Evolutionary conservation across 2,113 vertebrate species (phyloP), one percentile per base, ranked within the genome.

Genomic region (Smithornis capensis): DNA sequence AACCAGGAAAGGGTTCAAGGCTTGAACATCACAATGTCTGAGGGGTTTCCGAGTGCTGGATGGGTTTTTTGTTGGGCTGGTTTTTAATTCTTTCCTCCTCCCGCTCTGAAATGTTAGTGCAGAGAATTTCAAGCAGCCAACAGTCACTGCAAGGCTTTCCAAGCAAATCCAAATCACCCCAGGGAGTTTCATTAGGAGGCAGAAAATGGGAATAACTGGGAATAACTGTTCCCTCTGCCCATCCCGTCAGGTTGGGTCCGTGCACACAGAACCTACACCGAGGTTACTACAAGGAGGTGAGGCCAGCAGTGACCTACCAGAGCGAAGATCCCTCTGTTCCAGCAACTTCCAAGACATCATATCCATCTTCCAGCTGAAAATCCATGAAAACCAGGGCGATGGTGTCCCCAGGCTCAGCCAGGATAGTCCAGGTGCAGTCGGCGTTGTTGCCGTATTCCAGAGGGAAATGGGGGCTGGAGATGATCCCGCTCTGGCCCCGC

Each of bases 391-490:
- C 99, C 97, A 99, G 95, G 56, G 99, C 99, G 5, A 99, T 99
- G 91, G 99, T 99, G 98, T 99, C 99, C 7, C 99, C 99, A 4
- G 99, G 99, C 86, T 99, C 99, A 0, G 99, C 99, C 42, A 99
- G 98, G 87, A 99, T 98, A 37, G 99, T 99, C 99, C 99, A 99
- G 3, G 99, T 99, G 97, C 99, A 99, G 98, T 99, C 99, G 0
- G 99, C 99, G 0, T 99, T 99, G 97, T 99, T 99, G 95, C 98
- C 98, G 19, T 99, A 99, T 95, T 99, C 99, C 44, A 98, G 95
- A 12, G 99, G 99, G 94, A 99, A 99, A 97, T 99, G 99, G 28
- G 99, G 99, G 95, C 98, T 99, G 53, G 98, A 99, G 97, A 99
- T 99, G 93, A 99, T 98, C 55, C 99, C 99, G 2, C 99, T 99